phyloP scores from a whole-genome alignment of 2,888 invertebrate genomes.

The Drosophila austrosaltans region DNA sequence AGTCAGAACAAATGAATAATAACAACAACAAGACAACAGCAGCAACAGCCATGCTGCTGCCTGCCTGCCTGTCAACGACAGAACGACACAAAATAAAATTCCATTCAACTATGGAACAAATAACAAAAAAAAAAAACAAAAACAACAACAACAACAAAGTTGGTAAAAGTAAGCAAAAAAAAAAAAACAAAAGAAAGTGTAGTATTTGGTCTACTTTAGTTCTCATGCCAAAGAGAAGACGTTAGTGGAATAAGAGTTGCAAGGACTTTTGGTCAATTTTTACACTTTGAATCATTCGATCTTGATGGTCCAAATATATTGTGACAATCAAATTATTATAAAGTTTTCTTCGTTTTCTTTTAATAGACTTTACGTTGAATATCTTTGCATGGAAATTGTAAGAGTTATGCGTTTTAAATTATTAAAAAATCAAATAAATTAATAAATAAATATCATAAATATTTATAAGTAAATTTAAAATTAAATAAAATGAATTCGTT shows the following conservation, averaged over 20 bases:
- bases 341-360: no score
- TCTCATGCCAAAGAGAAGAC: neutral
- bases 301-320: no score
- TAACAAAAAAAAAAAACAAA: neutral
- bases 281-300: no score
- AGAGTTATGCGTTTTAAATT: no score
- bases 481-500: no score
- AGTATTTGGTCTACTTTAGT: neutral
- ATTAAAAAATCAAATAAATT: no score
- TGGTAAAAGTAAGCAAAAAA: neutral
- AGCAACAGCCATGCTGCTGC: slow-evolving; percentile 31
- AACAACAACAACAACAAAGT: neutral
- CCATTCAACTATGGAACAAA: slow-evolving; percentile 20
- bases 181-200: neutral
- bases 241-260: neutral
- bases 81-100: slow-evolving; percentile 54
- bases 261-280: neutral
- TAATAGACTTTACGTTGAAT: no score
- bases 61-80: slow-evolving; percentile 47
- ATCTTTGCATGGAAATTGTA: no score
- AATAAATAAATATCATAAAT: no score
- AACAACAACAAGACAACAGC: slow-evolving; percentile 42
- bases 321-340: no score
- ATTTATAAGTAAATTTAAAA: no score
- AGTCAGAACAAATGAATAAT: slow-evolving; percentile 63